These are phyloP conservation scores for Rhadina sibilatrix DNA, from an alignment of 2,113 vertebrate genomes.

Conservation along the genomic window DNA sequence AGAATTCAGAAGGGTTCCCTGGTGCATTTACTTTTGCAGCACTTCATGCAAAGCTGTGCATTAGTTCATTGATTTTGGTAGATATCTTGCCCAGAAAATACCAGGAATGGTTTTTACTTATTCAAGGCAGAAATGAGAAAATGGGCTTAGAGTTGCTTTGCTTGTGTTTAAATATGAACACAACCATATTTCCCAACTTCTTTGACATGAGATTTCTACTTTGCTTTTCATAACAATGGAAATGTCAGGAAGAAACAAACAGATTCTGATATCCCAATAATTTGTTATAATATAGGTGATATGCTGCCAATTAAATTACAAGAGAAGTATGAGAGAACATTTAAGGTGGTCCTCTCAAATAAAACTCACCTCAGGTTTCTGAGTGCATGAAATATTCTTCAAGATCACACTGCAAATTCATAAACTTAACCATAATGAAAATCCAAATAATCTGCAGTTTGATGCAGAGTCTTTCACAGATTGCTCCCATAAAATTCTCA, in stretches of 20 bases:
- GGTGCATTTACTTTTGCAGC: not conserved
- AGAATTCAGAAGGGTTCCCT: not conserved
- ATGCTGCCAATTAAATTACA: not conserved
- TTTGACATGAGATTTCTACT: not conserved
- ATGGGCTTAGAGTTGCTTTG: not conserved
- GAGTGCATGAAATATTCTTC: not conserved
- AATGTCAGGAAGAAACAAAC: not conserved
- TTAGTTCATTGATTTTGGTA: not conserved
- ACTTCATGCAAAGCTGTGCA: not conserved
- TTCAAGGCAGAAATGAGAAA: not conserved
- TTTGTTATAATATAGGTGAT: not conserved
- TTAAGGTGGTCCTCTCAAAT: not conserved
- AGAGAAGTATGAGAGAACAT: not conserved
- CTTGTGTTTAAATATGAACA: not conserved
- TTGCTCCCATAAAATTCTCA: not conserved
- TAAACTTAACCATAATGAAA: not conserved
- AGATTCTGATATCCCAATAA: not conserved
- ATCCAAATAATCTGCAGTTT: not conserved
- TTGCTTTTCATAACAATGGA: not conserved
- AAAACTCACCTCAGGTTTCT: not conserved
- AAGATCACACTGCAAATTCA: not conserved
- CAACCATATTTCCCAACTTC: not conserved
- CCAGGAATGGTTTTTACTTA: not conserved
- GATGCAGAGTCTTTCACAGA: not conserved
- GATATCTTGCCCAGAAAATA: not conserved